Conservation (phyloP, 2,113 vertebrate species). For the Boulengeromyrus knoepffleri region DNA sequence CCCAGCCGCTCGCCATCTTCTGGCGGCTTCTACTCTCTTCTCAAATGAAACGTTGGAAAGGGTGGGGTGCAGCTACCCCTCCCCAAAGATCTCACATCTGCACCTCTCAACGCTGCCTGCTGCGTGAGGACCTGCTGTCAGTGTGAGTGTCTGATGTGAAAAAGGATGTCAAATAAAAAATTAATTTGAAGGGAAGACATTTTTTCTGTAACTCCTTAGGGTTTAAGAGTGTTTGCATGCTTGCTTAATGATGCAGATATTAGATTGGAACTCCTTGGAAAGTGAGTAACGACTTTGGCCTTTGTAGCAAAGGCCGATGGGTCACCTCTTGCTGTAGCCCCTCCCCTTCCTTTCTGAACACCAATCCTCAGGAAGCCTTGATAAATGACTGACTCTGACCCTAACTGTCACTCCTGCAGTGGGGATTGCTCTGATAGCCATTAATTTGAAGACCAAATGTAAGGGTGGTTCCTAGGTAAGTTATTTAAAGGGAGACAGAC, state of each 20-base stretch:
- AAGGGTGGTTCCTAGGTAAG: neutral
- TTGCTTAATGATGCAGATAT: neutral
- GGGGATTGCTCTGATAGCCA: neutral
- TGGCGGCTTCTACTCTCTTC: neutral
- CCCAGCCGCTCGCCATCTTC: neutral
- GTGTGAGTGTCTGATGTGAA: neutral
- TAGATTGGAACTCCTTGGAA: neutral
- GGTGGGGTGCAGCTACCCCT: neutral
- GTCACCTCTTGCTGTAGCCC: neutral
- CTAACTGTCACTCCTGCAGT: neutral
- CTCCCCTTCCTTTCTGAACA: neutral
- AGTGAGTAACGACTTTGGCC: neutral
- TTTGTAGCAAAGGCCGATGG: neutral
- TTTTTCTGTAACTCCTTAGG: neutral
- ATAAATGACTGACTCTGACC: neutral
- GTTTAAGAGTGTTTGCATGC: neutral
- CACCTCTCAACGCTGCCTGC: neutral
- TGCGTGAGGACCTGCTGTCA: neutral
- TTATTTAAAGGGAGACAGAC: neutral
- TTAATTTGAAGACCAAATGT: neutral
- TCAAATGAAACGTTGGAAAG: neutral
- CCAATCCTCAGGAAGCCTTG: neutral
- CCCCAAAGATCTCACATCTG: neutral
- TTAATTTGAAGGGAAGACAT: neutral
- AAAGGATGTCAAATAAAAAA: neutral